Evolutionary conservation across 2,113 vertebrate genomes (phyloP).

Genomic region (Ranitomeya imitator): DNA sequence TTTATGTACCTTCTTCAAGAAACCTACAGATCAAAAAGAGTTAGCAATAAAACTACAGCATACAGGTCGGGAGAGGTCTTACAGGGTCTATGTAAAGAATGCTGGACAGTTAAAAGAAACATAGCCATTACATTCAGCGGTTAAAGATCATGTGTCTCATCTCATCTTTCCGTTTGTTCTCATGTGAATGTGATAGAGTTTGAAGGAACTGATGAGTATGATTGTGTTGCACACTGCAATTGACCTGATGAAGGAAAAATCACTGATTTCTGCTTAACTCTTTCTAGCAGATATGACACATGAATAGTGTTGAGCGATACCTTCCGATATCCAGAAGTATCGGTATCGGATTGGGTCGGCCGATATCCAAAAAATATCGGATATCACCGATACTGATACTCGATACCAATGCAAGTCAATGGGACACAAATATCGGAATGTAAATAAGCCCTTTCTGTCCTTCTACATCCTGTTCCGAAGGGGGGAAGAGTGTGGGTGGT

Average conservation of each 20-base stretch:
- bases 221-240: background rate
- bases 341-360: too few relatives aligned
- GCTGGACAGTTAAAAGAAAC: background rate
- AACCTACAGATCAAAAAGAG: constrained; percentile 33
- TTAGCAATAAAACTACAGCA: constrained; percentile 12
- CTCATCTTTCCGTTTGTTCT: constrained; percentile 22
- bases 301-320: too few relatives aligned
- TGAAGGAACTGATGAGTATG: constrained; percentile 13
- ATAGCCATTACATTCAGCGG: constrained; percentile 10
- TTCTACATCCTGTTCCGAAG: too few relatives aligned
- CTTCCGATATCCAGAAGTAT: too few relatives aligned
- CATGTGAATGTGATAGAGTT: constrained; percentile 1
- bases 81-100: constrained; percentile 33
- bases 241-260: constrained; percentile 4
- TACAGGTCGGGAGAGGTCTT: constrained; percentile 35
- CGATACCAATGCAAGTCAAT: too few relatives aligned
- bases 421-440: too few relatives aligned
- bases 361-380: too few relatives aligned
- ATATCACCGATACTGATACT: too few relatives aligned
- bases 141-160: constrained; percentile 29
- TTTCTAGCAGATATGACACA: background rate
- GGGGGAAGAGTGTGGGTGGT: too few relatives aligned
- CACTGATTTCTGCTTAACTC: background rate
- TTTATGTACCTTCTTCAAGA: constrained; percentile 35
- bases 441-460: too few relatives aligned